Evolutionary conservation across 2,113 vertebrate species (phyloP).

Genomic region (Formicarius rufipectus): DNA sequence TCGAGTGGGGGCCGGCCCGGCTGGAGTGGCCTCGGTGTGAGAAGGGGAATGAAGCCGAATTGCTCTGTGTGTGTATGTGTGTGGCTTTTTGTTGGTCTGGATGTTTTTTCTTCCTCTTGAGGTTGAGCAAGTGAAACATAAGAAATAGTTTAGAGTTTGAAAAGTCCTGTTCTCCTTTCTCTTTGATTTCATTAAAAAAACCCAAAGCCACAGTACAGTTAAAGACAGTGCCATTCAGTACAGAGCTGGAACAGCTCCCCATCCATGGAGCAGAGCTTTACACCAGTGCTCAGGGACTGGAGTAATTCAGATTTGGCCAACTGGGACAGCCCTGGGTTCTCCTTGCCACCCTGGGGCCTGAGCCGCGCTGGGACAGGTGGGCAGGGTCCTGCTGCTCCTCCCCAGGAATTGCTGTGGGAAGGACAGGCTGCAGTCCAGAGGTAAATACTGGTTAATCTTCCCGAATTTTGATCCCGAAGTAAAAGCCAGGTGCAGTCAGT

Average conservation of each 20-base stretch:
- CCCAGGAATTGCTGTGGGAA: not conserved
- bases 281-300: not conserved
- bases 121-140: not conserved
- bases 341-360: not conserved
- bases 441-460: not conserved
- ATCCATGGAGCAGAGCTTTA: not conserved
- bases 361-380: not conserved
- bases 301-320: not conserved
- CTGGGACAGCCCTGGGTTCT: not conserved
- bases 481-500: not conserved
- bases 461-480: not conserved
- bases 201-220: not conserved
- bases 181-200: not conserved
- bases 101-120: not conserved
- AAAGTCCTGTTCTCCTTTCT: not conserved
- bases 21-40: not conserved
- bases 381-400: not conserved
- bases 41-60: not conserved
- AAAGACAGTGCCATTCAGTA: not conserved
- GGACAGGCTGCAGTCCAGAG: not conserved
- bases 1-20: accelerated
- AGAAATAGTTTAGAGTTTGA: not conserved
- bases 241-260: not conserved
- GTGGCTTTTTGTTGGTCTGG: no score
- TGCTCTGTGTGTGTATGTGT: no score